phyloP scores from a whole-genome alignment of 2,888 invertebrate species.

The Tetramorium bicarinatum region DNA sequence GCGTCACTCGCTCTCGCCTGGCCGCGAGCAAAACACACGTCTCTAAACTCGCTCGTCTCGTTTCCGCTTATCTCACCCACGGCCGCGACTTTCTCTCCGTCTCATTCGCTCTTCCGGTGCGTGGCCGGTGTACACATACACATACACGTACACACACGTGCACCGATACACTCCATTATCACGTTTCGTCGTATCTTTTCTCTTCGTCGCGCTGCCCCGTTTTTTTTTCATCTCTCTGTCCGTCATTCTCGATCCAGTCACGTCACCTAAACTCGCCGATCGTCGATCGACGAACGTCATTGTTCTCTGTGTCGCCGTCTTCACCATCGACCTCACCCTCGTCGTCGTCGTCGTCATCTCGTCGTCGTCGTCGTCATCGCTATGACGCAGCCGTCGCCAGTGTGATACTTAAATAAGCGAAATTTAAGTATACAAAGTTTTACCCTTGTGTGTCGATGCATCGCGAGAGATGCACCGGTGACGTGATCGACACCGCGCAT shows the following conservation, averaged over 20 bases:
- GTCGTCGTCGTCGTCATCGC: slow-evolving; percentile 15
- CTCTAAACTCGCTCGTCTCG: slow-evolving; percentile 41
- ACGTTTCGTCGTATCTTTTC: slow-evolving; percentile 18
- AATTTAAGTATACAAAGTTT: slow-evolving; percentile 68
- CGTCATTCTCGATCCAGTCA: slow-evolving; percentile 59
- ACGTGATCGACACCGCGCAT: slow-evolving; percentile 33
- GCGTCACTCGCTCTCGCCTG: slow-evolving; percentile 55
- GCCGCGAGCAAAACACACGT: slow-evolving; percentile 52
- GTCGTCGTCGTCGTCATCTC: neutral
- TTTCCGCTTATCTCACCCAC: slow-evolving; percentile 42
- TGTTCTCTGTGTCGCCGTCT: slow-evolving; percentile 36
- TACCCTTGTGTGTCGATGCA: slow-evolving; percentile 43
- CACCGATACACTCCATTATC: slow-evolving; percentile 7
- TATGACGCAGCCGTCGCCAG: slow-evolving; percentile 38
- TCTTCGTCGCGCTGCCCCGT: neutral
- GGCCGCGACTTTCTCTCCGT: slow-evolving; percentile 42
- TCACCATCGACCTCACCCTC: slow-evolving; percentile 23
- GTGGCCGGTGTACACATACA: neutral
- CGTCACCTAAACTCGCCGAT: slow-evolving; percentile 52
- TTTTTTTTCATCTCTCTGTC: slow-evolving; percentile 26
- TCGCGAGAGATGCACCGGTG: slow-evolving; percentile 37
- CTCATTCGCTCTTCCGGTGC: slow-evolving; percentile 30
- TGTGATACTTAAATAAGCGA: slow-evolving; percentile 55
- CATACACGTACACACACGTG: neutral
- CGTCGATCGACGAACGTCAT: slow-evolving; percentile 52